phyloP scores from a whole-genome alignment of 2,797 vertebrate species.

The Nannoperca obscura region DNA sequence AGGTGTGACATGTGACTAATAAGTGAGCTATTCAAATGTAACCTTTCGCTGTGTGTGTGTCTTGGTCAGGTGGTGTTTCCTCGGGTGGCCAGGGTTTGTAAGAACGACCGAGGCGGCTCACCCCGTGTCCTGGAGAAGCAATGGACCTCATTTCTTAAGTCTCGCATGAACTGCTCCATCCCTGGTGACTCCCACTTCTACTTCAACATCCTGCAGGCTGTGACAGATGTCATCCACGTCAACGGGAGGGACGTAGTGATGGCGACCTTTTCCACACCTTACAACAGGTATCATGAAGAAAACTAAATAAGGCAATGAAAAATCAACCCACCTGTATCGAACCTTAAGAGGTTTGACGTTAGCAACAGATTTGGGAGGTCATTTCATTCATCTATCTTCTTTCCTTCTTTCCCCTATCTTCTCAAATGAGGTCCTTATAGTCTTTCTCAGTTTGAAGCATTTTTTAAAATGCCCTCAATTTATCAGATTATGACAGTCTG shows the following conservation, averaged over 20 bases:
- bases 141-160: constrained; percentile 99
- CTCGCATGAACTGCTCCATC: constrained; percentile 97
- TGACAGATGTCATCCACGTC: constrained; percentile 95
- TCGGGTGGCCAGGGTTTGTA: constrained; percentile 96
- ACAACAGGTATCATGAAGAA: constrained; percentile 90
- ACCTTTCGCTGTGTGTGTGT: constrained; percentile 8
- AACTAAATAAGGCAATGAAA: not conserved
- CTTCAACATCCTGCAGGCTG: constrained; percentile 98
- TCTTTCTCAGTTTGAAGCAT: constrained; percentile 47
- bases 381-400: not conserved
- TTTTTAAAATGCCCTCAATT: constrained; percentile 52
- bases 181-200: constrained; percentile 99
- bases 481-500: constrained; percentile 60
- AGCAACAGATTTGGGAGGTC: constrained; percentile 1
- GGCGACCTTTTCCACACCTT: constrained; percentile 98
- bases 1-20: constrained; percentile 7
- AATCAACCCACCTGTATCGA: not conserved
- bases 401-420: not conserved
- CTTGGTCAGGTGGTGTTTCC: constrained; percentile 94
- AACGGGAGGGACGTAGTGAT: constrained; percentile 95
- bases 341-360: not conserved
- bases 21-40: not conserved
- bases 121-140: constrained; percentile 98
- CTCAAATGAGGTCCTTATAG: constrained; percentile 42
- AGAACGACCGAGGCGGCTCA: constrained; percentile 97